Base-by-base conservation (phyloP, 1,140 invertebrate genomes). In the Tetragonula clypearis region DNA sequence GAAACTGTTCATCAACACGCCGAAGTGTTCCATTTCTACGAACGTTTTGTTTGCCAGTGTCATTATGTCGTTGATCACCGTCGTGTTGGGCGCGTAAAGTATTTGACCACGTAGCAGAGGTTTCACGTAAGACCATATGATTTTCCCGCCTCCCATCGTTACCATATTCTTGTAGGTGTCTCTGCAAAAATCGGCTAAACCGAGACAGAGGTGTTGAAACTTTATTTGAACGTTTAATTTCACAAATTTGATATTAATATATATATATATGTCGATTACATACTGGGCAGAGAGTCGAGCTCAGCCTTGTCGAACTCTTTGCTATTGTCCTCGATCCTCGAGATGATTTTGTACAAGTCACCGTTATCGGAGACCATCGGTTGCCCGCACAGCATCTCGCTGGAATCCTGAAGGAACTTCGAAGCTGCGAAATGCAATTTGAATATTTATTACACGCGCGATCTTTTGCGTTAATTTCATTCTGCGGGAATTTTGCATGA, bases 91-190 rank as follows among this genome's bases (percentile, higher is more conserved):
- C 0, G 96, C 95, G 86, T 96, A 97, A 1, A 97, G 91, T 62
- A 97, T 96, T 75, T 95, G 95, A 11, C 96, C 96, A 87, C 96
- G 95, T 55, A 97, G 92, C 19, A 97, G 93, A 0, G 96, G 96
- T 86, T 97, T 97, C 11, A 96, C 94, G 82, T 96, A 96, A 17
- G 95, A 96, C 96, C 96, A 97, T 30, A 96, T 93, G 23, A 97
- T 96, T 89, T 97, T 97, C 2, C 96, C 96, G 21, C 95, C 96
- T 19, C 95, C 95, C 88, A 96, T 95, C 8, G 91, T 94, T 0
- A 96, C 93, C 1, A 97, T 92, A 85, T 96, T 95, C 84, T 95
- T 94, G 85, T 97, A 97, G 3, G 96, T 93, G 1, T 96, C 94
- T 35, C 95, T 95, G 85, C 96, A 97, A 91, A 96, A 96, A 15